A percentile compares a stretch with the other conserved stretches of the same genome.
phyloP scores from a whole-genome alignment of 2,888 invertebrate species.

The Ormyrus rosae region DNA sequence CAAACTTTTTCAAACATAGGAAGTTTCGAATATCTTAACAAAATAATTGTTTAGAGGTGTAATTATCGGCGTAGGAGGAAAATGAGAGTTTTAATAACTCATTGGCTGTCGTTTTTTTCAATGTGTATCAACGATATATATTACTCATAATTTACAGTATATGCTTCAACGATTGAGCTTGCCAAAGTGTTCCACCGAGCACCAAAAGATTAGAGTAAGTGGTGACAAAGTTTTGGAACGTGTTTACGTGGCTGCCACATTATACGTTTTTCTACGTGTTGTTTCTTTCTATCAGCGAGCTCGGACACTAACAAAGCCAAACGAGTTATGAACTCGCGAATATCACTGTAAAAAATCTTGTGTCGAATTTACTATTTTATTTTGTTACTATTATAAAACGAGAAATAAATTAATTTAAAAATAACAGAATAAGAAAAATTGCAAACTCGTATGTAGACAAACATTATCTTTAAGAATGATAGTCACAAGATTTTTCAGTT shows the following conservation, averaged over 20 bases:
- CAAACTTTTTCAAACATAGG: neutral
- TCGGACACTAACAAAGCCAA: slow-evolving; percentile 54
- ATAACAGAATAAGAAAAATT: no score
- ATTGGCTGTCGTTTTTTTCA: slow-evolving; percentile 24
- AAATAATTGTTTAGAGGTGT: no score
- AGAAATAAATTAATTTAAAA: no score
- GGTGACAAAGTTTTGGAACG: slow-evolving; percentile 67
- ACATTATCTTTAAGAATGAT: neutral
- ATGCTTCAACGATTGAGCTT: slow-evolving; percentile 93
- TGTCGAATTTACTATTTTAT: no score
- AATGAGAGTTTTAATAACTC: slow-evolving; percentile 13
- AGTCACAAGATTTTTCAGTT: neutral
- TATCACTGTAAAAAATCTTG: slow-evolving; percentile 31
- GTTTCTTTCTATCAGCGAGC: slow-evolving; percentile 54
- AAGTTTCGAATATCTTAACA: no score
- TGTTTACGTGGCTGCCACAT: slow-evolving; percentile 68
- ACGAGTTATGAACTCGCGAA: slow-evolving; percentile 29
- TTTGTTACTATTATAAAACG: no score
- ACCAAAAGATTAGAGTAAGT: slow-evolving; percentile 95
- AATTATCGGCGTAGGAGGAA: neutral
- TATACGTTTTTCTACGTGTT: slow-evolving; percentile 58
- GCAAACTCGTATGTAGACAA: neutral
- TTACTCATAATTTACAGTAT: slow-evolving; percentile 83
- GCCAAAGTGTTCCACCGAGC: slow-evolving; percentile 89
- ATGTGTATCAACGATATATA: slow-evolving; percentile 54